phyloP scores from a whole-genome alignment of 2,888 invertebrate species.

The Agriopis aurantiaria region DNA sequence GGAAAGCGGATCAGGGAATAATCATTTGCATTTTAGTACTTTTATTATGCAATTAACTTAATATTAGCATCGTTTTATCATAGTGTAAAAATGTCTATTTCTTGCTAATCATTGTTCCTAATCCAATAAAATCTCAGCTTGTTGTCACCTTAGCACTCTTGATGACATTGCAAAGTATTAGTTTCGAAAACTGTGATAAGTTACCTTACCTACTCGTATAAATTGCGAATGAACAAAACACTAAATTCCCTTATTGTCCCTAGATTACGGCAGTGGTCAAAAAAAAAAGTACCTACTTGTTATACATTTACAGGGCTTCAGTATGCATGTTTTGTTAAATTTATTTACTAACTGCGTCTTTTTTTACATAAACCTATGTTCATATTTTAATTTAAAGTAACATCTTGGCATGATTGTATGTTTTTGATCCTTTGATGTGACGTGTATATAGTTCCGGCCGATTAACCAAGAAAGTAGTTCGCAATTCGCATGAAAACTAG shows the following conservation, averaged over 20 bases:
- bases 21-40: too few relatives aligned
- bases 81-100: too few relatives aligned
- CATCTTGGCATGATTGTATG: not conserved
- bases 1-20: too few relatives aligned
- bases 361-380: not conserved
- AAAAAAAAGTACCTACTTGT: too few relatives aligned
- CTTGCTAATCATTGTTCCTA: not conserved
- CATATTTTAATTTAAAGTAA: not conserved
- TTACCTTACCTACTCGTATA: not conserved
- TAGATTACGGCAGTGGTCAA: too few relatives aligned
- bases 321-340: not conserved
- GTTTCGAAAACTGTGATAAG: not conserved
- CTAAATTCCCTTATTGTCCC: not conserved
- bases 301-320: not conserved
- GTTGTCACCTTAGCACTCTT: not conserved
- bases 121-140: not conserved
- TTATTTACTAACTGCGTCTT: not conserved
- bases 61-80: not conserved
- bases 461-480: conserved; percentile 1
- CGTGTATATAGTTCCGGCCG: not conserved
- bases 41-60: not conserved
- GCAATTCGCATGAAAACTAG: not conserved
- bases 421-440: not conserved
- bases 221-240: not conserved
- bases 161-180: not conserved